Evolutionary conservation across 2,797 vertebrate species (phyloP), one percentile per base, ranked within the genome.

Genomic region (Neomorphus geoffroyi): DNA sequence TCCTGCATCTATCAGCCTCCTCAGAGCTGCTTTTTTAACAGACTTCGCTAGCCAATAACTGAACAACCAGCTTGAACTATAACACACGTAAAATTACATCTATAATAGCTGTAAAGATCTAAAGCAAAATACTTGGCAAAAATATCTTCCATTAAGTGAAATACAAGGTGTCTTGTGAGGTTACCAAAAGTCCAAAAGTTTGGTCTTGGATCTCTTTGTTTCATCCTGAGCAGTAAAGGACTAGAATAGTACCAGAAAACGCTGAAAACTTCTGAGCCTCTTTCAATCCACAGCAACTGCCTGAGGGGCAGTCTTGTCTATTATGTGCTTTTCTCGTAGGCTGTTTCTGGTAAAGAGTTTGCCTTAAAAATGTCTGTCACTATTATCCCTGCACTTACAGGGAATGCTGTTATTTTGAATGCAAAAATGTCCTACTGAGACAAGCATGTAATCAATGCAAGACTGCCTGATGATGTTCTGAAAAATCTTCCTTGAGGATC

Each of bases 281-380:
- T 82, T 87, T 87, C 54, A 87, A 32, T 75, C 53, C 65, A 78
- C 19, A 91, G 64, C n/a, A 80, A 32, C 24, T 46, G 79, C 81
- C 87, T 61, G 33, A 84, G 71, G 39, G 74, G 14, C 41, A 80
- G 43, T 35, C 61, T 87, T 86, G 46, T 58, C 75, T 86, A 50
- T 84, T 82, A 83, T 72, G 75, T 80, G 16, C 41, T 93, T 64
- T 84, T 89, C 80, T 94, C 2, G 1, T 50, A 67, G 60, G 50
- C 90, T 87, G 57, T 84, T 87, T 92, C 86, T 94, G 54, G 74
- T 85, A 93, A 90, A 60, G 14, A 60, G 15, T 92, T 87, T 78
- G 72, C 45, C 53, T 92, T 94, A 67, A 87, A 93, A 93, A 72
- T 28, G 12, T 45, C 91, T 86, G 43, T 62, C 73, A 77, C 80